Evolutionary conservation across 2,113 vertebrate genomes (phyloP).

Genomic region (Scopus umbretta): DNA sequence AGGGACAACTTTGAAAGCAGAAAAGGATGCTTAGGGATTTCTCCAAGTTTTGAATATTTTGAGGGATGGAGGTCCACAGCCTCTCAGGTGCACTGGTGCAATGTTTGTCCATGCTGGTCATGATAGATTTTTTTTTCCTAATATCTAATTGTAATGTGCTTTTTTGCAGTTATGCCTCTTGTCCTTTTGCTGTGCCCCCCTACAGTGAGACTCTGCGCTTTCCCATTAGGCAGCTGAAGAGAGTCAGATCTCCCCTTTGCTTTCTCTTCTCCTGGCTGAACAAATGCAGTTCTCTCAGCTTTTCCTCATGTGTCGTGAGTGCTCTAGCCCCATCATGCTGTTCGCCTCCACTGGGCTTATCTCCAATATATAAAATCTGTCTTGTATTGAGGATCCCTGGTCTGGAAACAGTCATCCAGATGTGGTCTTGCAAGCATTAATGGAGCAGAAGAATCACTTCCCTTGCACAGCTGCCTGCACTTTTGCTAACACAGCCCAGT

Average conservation of each 20-base stretch:
- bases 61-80: neutral
- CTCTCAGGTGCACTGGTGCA: neutral
- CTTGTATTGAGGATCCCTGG: neutral
- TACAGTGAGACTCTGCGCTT: neutral
- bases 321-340: neutral
- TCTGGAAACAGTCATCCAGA: neutral
- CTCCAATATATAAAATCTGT: neutral
- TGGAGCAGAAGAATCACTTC: neutral
- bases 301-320: neutral
- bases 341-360: neutral
- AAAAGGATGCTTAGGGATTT: neutral
- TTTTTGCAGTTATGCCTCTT: neutral
- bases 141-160: neutral
- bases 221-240: neutral
- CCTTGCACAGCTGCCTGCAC: neutral
- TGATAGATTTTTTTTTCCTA: neutral
- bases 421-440: neutral
- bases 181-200: neutral
- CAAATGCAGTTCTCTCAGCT: too few relatives aligned
- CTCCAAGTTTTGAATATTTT: neutral
- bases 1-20: neutral
- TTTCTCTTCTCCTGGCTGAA: neutral
- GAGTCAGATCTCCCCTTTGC: neutral
- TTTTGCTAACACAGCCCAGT: neutral
- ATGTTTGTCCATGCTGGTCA: neutral